Evolutionary conservation across 2,888 invertebrate genomes (phyloP).

Genomic region (Eilema sororculum): DNA sequence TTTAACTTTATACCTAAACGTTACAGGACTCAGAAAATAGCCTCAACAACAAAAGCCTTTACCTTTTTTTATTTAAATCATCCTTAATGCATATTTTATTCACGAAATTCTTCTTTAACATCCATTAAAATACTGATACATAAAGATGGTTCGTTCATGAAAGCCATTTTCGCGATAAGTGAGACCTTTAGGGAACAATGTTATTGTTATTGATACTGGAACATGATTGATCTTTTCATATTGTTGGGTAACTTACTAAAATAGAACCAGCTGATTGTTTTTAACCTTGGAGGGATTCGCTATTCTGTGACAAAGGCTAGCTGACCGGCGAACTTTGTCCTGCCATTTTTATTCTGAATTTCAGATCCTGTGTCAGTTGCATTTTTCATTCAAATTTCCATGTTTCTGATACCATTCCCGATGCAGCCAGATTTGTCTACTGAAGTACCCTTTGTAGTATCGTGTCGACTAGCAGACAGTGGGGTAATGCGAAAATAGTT

Average conservation of each 20-base stretch:
- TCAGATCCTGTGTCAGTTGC: no score
- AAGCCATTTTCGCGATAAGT: slow-evolving; percentile 17
- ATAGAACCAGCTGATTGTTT: not conserved
- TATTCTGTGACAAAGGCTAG: no score
- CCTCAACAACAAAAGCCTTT: not conserved
- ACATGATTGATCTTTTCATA: slow-evolving; percentile 15
- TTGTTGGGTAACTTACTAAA: not conserved
- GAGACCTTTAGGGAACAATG: slow-evolving; percentile 14
- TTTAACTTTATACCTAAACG: not conserved
- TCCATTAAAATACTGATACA: slow-evolving; percentile 9
- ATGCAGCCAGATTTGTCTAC: no score
- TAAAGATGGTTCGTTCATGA: slow-evolving; percentile 10
- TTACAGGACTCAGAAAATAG: not conserved
- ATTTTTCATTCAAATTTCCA: no score
- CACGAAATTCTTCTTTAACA: slow-evolving; percentile 8
- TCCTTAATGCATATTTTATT: slow-evolving; percentile 2
- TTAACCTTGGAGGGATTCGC: no score
- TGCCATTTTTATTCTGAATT: no score
- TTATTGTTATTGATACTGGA: slow-evolving; percentile 16
- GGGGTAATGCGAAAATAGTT: no score
- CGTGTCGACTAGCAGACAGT: no score
- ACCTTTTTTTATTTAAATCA: slow-evolving; percentile 11
- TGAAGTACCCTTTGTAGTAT: no score
- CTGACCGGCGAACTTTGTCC: no score
- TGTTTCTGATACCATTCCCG: no score